phyloP scores from a whole-genome alignment of 2,888 invertebrate species.

The Tetranychus piercei region DNA sequence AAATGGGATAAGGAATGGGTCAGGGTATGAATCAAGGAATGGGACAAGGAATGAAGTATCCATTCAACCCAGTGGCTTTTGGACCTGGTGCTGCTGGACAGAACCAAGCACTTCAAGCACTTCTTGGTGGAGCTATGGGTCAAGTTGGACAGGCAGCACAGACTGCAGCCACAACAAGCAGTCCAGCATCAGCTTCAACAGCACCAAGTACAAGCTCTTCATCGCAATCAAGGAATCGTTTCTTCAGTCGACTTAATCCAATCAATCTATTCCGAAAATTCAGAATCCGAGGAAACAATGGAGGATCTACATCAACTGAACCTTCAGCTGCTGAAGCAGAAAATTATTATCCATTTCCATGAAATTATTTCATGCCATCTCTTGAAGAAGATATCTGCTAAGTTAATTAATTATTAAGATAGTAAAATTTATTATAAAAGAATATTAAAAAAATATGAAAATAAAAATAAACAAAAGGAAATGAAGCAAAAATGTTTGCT shows the following conservation, averaged over 20 bases:
- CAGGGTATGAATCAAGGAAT: background rate
- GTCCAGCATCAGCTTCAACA: background rate
- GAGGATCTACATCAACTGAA: background rate
- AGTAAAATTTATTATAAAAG: no score
- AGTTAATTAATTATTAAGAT: no score
- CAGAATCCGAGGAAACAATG: conserved; percentile 17
- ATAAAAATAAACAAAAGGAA: no score
- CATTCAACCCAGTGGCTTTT: background rate
- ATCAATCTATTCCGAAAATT: conserved; percentile 20
- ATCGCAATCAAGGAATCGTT: conserved; percentile 1
- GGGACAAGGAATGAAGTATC: conserved; percentile 2
- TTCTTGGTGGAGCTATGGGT: background rate
- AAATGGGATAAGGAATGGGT: background rate
- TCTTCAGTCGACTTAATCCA: conserved; percentile 22
- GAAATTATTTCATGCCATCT: conserved; percentile 4
- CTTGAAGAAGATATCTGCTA: no score
- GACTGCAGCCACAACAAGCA: background rate
- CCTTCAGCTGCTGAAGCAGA: background rate
- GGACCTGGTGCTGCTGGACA: background rate
- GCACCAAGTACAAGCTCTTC: background rate
- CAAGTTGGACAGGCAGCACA: background rate
- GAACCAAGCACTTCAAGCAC: background rate
- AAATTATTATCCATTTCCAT: conserved; percentile 7
- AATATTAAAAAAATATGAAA: no score
- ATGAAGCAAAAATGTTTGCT: no score